phyloP scores from a whole-genome alignment of 2,888 invertebrate species.

The Opisthograptis luteolata region DNA sequence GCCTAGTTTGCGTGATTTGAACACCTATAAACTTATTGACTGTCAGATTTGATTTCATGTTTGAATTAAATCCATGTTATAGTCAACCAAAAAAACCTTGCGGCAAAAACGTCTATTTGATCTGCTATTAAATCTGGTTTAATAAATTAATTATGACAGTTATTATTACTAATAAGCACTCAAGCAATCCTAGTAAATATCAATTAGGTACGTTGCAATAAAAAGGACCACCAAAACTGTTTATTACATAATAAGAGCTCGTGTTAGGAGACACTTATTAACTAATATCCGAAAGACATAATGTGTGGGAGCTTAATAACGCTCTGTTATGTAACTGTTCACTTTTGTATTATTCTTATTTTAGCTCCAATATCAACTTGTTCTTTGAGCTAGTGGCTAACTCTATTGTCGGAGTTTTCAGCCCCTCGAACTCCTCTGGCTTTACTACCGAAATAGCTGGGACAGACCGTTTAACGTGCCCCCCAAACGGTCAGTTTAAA shows the following conservation, averaged over 20 bases:
- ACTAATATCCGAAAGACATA: slow-evolving; percentile 13
- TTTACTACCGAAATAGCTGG: too few species aligned
- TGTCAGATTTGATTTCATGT: too few species aligned
- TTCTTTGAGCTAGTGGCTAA: not conserved
- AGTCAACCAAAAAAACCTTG: too few species aligned
- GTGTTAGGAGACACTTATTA: slow-evolving; percentile 10
- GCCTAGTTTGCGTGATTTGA: too few species aligned
- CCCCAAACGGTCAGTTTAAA: too few species aligned
- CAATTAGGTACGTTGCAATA: not conserved
- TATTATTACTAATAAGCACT: not conserved
- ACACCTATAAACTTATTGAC: too few species aligned
- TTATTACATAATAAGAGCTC: slow-evolving; percentile 1
- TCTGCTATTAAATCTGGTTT: too few species aligned
- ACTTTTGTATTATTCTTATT: slow-evolving; percentile 15
- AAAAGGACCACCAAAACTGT: not conserved
- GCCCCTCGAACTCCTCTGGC: too few species aligned
- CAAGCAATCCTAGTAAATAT: not conserved
- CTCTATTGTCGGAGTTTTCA: not conserved
- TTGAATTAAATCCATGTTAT: too few species aligned
- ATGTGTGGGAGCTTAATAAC: slow-evolving; percentile 9
- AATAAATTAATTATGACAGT: not conserved
- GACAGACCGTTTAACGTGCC: too few species aligned
- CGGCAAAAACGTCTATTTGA: too few species aligned
- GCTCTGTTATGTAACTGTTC: slow-evolving; percentile 6
- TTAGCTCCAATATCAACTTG: slow-evolving; percentile 18